These are phyloP conservation scores for Gila robusta DNA, from an alignment of 2,797 vertebrate species.

Conservation along the genomic window DNA sequence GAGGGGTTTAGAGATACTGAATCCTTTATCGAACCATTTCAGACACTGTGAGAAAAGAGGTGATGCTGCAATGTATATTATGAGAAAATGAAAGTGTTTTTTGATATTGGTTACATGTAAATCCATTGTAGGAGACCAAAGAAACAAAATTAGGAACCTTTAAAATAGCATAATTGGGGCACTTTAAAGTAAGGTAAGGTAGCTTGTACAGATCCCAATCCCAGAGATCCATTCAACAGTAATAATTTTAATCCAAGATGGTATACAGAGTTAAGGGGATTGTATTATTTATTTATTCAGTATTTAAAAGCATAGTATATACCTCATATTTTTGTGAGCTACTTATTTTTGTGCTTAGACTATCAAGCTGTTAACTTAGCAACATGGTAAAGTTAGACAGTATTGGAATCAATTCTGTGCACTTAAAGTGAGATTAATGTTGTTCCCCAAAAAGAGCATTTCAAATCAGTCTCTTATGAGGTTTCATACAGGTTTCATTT, in stretches of 20 bases:
- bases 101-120: neutral
- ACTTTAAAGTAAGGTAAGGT: neutral
- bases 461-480: neutral
- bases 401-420: neutral
- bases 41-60: neutral
- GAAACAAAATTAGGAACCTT: neutral
- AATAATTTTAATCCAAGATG: neutral
- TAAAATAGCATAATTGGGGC: neutral
- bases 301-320: neutral
- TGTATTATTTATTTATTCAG: neutral
- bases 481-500: constrained; percentile 1
- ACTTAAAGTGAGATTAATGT: constrained; percentile 1
- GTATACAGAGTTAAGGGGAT: neutral
- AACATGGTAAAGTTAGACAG: neutral
- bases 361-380: neutral
- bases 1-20: neutral
- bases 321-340: neutral
- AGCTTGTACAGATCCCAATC: neutral
- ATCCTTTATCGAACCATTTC: neutral
- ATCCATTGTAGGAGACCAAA: neutral
- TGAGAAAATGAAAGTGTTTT: neutral
- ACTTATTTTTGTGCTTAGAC: neutral
- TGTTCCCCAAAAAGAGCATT: neutral
- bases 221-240: neutral
- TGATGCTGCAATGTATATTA: neutral